These are phyloP conservation scores for Macrotus californicus DNA, from an alignment of 2,113 vertebrate species.

Conservation along the genomic window DNA sequence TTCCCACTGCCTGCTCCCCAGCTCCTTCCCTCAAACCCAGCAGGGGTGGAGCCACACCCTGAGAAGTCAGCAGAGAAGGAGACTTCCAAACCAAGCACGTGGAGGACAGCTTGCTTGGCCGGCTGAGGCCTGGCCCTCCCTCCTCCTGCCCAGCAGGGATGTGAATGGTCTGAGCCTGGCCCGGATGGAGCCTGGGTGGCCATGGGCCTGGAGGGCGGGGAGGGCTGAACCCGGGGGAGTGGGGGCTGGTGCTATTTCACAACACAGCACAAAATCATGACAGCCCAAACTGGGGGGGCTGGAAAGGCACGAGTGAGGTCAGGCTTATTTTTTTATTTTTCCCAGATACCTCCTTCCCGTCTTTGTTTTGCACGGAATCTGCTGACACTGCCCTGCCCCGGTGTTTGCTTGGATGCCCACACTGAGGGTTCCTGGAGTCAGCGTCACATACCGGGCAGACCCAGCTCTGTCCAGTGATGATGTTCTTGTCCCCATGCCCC, in stretches of 20 bases:
- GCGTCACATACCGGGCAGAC: rapidly evolving
- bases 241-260: no score
- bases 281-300: rapidly evolving
- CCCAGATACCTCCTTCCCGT: no score
- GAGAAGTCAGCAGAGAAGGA: neutral
- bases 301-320: rapidly evolving
- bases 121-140: rapidly evolving
- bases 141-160: rapidly evolving
- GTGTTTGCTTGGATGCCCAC: rapidly evolving
- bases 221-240: neutral
- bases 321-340: rapidly evolving
- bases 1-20: rapidly evolving
- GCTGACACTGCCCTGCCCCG: rapidly evolving
- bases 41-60: neutral
- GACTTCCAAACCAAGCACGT: rapidly evolving
- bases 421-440: neutral
- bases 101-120: neutral
- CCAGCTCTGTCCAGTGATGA: neutral
- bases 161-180: rapidly evolving
- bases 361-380: neutral
- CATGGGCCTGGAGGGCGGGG: rapidly evolving
- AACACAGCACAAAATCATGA: neutral
- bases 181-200: neutral
- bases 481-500: rapidly evolving
- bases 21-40: neutral